Conservation (phyloP, 2,113 vertebrate genomes). For the Myotis yumanensis region DNA sequence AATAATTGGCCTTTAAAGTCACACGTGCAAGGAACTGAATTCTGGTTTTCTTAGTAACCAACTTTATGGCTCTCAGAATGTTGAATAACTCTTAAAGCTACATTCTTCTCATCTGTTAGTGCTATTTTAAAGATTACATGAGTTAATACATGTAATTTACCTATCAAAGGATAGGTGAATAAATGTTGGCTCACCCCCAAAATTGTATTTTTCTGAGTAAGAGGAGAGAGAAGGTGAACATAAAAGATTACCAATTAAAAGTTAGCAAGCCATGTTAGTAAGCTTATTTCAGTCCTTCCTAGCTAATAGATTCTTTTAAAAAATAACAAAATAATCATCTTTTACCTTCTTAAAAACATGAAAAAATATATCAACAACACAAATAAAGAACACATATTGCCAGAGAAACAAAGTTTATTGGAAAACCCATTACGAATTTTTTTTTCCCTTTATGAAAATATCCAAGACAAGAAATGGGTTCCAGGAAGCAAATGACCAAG, state of each 20-base stretch:
- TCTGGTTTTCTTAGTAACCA: conserved; percentile 2
- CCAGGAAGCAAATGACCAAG: neutral
- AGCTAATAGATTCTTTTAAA: neutral
- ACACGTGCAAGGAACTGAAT: neutral
- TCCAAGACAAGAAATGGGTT: neutral
- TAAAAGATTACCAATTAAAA: neutral
- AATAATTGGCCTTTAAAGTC: neutral
- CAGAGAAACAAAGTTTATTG: conserved; percentile 72
- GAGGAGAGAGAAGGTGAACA: neutral
- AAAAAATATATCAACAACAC: neutral
- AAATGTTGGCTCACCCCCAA: neutral
- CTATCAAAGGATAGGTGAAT: neutral
- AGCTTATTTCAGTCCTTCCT: neutral
- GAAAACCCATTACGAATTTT: neutral
- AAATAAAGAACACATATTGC: conserved; percentile 44
- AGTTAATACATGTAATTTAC: neutral
- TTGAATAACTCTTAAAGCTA: neutral
- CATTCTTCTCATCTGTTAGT: neutral
- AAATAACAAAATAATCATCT: neutral
- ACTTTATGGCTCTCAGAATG: neutral
- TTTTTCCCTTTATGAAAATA: conserved; percentile 25
- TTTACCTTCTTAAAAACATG: neutral
- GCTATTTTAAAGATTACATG: neutral
- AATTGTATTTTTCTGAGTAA: conserved; percentile 8
- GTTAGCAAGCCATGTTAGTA: neutral